phyloP scores from a whole-genome alignment of 2,888 invertebrate genomes.

The Blomia tropicalis region DNA sequence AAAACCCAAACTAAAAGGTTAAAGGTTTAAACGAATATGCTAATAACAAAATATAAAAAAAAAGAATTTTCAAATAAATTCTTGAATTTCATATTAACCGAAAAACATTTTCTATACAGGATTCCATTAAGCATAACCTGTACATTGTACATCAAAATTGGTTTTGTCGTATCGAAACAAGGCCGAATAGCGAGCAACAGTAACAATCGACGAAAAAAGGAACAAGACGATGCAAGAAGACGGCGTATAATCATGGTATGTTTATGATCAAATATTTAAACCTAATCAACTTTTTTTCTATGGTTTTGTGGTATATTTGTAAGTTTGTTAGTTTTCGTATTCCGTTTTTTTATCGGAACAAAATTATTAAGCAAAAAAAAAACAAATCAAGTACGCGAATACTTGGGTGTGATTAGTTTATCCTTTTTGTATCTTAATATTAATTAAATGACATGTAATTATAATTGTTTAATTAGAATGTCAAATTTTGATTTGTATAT shows the following conservation, averaged over 20 bases:
- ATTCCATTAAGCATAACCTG: conserved; percentile 22
- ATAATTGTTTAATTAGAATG: background rate
- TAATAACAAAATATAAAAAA: too few species aligned
- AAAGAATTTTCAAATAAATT: too few species aligned
- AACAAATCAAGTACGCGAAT: too few species aligned
- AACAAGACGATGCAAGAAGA: conserved; percentile 16
- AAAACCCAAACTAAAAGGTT: too few species aligned
- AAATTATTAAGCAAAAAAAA: background rate
- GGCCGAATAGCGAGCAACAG: conserved; percentile 12
- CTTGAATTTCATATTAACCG: too few species aligned
- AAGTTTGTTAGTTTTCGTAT: background rate
- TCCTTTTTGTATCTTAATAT: background rate
- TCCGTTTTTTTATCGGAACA: background rate
- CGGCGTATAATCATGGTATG: conserved; percentile 20
- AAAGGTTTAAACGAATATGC: too few species aligned
- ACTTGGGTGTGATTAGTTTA: background rate
- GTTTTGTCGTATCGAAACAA: conserved; percentile 19
- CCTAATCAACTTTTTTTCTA: too few species aligned
- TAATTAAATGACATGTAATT: background rate
- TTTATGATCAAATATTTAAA: too few species aligned
- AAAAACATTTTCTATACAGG: conserved; percentile 4
- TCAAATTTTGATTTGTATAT: background rate
- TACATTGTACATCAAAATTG: conserved; percentile 21
- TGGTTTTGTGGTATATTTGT: too few species aligned
- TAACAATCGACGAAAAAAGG: conserved; percentile 10